Conservation (phyloP, 2,888 invertebrate genomes). For the Byasa hedistus region DNA sequence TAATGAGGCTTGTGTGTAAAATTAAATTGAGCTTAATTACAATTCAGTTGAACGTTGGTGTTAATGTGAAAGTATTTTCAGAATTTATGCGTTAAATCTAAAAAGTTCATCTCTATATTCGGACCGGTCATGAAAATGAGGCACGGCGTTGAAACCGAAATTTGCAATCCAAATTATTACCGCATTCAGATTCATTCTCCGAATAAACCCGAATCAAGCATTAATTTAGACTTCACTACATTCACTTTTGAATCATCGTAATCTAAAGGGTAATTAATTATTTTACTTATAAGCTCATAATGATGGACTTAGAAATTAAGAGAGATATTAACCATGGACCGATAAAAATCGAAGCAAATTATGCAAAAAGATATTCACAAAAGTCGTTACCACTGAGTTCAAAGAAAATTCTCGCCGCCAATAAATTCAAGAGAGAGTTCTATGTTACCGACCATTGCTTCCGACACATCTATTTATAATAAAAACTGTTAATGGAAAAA, state of each 20-base stretch:
- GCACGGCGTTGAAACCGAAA: constrained; percentile 23
- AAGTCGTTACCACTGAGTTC: constrained; percentile 51
- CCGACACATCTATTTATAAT: constrained; percentile 20
- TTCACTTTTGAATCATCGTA: constrained; percentile 7
- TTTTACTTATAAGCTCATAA: constrained; percentile 10
- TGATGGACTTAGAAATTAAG: constrained; percentile 9
- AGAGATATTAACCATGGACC: constrained; percentile 26
- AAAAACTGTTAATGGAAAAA: neutral
- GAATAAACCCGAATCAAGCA: constrained; percentile 26
- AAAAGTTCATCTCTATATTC: constrained; percentile 26
- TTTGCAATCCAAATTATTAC: constrained; percentile 32
- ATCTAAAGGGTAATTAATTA: constrained; percentile 19
- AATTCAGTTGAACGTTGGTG: constrained; percentile 7
- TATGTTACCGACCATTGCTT: constrained; percentile 33
- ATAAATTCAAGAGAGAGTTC: constrained; percentile 52
- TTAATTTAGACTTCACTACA: constrained; percentile 19
- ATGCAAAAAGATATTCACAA: constrained; percentile 44
- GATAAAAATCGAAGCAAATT: constrained; percentile 43
- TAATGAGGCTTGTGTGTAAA: neutral
- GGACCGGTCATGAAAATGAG: constrained; percentile 26
- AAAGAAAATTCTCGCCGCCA: constrained; percentile 51
- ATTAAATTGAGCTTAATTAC: neutral
- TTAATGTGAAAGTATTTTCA: constrained; percentile 18
- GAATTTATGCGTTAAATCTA: constrained; percentile 22
- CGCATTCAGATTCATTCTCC: constrained; percentile 28